Conservation (phyloP, 37 sponge, comb jelly and placozoan species). For the Haliclona indistincta region DNA sequence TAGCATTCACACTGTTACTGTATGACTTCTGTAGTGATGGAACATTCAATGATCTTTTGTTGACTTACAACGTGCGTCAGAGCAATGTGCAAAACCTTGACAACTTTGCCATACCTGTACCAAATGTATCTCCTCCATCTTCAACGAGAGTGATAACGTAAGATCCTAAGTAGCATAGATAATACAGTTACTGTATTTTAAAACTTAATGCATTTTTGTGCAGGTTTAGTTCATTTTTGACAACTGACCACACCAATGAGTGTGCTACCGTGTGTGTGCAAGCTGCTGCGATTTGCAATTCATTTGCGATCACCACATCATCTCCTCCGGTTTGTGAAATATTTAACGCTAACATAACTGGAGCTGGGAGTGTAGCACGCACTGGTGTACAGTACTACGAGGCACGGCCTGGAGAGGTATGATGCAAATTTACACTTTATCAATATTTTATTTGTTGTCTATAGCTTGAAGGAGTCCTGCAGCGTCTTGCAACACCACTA, state of each 20-base stretch:
- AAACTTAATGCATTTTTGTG: no score
- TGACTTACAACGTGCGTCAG: slow-evolving; percentile 45
- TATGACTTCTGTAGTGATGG: slow-evolving; percentile 41
- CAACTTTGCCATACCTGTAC: slow-evolving; percentile 48
- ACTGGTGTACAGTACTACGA: slow-evolving; percentile 52
- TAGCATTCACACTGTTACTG: background rate
- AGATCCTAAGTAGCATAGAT: no score
- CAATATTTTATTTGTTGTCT: background rate
- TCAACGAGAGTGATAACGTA: no score
- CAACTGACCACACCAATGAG: background rate
- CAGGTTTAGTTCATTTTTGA: background rate
- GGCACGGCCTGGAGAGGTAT: background rate
- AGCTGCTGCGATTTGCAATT: slow-evolving; percentile 38
- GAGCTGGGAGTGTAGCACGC: background rate
- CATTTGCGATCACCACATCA: slow-evolving; percentile 31
- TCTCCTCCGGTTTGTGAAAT: slow-evolving; percentile 24
- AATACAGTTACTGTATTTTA: no score
- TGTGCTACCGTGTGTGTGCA: slow-evolving; percentile 59
- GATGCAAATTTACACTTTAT: background rate
- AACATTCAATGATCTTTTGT: slow-evolving; percentile 54
- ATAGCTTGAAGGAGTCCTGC: slow-evolving; percentile 51
- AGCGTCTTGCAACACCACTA: slow-evolving; percentile 34
- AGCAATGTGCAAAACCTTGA: slow-evolving; percentile 15
- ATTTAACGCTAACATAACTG: slow-evolving; percentile 16
- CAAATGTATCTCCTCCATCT: slow-evolving; percentile 15